A percentile compares a stretch with the other conserved stretches of the same genome.
Evolutionary conservation across 2,113 vertebrate genomes (phyloP).

Genomic region (Rana temporaria): DNA sequence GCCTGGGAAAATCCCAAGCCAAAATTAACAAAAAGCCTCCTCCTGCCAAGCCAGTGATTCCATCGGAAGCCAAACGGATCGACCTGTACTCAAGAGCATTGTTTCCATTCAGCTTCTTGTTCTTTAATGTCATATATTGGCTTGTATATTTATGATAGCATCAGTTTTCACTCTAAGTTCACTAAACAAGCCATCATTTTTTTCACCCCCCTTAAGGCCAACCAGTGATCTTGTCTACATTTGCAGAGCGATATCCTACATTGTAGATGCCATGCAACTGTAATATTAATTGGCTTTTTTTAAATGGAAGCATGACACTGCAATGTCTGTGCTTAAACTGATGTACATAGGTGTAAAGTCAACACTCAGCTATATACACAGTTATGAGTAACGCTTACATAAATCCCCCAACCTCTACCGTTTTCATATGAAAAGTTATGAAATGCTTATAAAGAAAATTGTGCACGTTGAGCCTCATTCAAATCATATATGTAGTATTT

Average conservation of each 20-base stretch:
- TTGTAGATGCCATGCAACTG: slow-evolving; percentile 74
- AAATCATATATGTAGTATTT: slow-evolving; percentile 69
- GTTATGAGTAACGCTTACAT: slow-evolving; percentile 65
- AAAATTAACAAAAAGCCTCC: slow-evolving; percentile 94
- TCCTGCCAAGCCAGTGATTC: slow-evolving; percentile 94
- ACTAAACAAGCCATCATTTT: slow-evolving; percentile 57
- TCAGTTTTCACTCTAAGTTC: slow-evolving; percentile 63
- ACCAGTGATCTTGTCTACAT: slow-evolving; percentile 70
- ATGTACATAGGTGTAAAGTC: slow-evolving; percentile 75
- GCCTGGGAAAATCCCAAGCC: slow-evolving; percentile 84
- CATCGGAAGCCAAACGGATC: slow-evolving; percentile 92
- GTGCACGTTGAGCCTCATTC: slow-evolving; percentile 73
- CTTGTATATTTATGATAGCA: slow-evolving; percentile 93
- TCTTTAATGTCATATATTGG: slow-evolving; percentile 99
- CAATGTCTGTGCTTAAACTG: slow-evolving; percentile 69
- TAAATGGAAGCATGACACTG: slow-evolving; percentile 80
- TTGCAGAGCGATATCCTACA: slow-evolving; percentile 78
- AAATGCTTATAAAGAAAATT: slow-evolving; percentile 69
- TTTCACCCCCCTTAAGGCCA: slow-evolving; percentile 59
- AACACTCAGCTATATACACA: slow-evolving; percentile 72
- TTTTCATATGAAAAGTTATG: slow-evolving; percentile 67
- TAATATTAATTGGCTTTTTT: slow-evolving; percentile 67
- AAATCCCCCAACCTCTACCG: slow-evolving; percentile 61
- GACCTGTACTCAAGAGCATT: slow-evolving; percentile 94
- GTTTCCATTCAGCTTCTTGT: slow-evolving; percentile 97